A percentile compares a stretch with the other conserved stretches of the same genome.
phyloP scores from a whole-genome alignment of 2,888 invertebrate genomes.

The Archips crataeganus region DNA sequence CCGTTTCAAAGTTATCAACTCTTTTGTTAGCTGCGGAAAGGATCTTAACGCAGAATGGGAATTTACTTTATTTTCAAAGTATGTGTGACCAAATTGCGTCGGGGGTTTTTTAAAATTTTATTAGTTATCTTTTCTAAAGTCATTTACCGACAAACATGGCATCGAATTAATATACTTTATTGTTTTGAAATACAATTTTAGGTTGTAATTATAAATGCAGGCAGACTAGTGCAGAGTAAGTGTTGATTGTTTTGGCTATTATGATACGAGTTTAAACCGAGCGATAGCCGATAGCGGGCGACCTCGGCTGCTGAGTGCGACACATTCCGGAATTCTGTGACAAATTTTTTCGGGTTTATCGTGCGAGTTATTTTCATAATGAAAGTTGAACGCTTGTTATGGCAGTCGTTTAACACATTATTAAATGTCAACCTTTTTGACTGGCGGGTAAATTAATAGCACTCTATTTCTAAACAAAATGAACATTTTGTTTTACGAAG shows the following conservation, averaged over 20 bases:
- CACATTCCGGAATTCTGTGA: constrained; percentile 20
- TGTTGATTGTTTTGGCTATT: constrained; percentile 27
- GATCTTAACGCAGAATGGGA: no score
- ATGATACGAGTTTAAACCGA: not conserved
- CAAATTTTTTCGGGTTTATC: constrained; percentile 17
- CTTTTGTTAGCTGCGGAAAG: no score
- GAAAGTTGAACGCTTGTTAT: constrained; percentile 13
- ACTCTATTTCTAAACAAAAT: no score
- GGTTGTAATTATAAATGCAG: not conserved
- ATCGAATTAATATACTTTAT: not conserved
- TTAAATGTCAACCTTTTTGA: not conserved
- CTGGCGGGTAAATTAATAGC: not conserved
- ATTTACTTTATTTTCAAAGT: no score
- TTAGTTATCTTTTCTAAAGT: no score
- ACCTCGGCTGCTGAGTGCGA: constrained; percentile 17
- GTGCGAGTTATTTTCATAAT: constrained; percentile 7
- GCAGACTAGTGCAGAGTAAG: not conserved
- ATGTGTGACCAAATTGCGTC: no score
- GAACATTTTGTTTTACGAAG: not conserved
- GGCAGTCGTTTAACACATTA: constrained; percentile 9
- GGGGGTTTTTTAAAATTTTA: no score
- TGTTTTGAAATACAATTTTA: not conserved
- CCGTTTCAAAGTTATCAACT: no score
- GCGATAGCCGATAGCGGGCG: constrained; percentile 18
- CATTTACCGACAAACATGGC: no score